These are phyloP conservation scores for Toxonevra muliebris DNA, from an alignment of 2,888 invertebrate species.

Conservation along the genomic window DNA sequence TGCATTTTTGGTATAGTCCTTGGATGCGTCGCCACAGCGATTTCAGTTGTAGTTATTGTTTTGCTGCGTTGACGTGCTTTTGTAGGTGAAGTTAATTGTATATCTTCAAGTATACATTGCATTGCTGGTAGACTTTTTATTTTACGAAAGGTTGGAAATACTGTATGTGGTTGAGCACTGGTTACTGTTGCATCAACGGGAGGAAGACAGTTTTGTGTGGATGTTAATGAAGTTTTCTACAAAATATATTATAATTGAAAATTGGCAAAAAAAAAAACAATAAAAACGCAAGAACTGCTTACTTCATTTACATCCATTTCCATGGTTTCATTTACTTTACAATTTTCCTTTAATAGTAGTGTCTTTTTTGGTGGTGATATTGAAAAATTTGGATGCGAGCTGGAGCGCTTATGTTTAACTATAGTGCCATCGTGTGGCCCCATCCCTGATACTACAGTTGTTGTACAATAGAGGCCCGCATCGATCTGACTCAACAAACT, in stretches of 20 bases:
- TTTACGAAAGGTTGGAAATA: slow-evolving; percentile 42
- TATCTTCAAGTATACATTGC: slow-evolving; percentile 24
- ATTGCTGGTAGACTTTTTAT: slow-evolving; percentile 46
- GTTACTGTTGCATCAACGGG: background rate
- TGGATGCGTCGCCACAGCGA: slow-evolving; percentile 2
- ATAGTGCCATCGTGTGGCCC: background rate
- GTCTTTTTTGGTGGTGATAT: slow-evolving; percentile 42
- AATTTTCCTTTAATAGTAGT: slow-evolving; percentile 7
- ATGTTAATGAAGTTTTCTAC: too few relatives aligned
- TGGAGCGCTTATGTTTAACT: slow-evolving; percentile 65
- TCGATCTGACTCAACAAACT: slow-evolving; percentile 72
- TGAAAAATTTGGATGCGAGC: slow-evolving; percentile 70
- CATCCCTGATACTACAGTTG: slow-evolving; percentile 5
- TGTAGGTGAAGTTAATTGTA: slow-evolving; percentile 13
- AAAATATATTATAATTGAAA: too few relatives aligned
- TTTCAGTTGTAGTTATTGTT: slow-evolving; percentile 48
- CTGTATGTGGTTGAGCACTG: slow-evolving; percentile 7
- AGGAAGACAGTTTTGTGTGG: background rate
- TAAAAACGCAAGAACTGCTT: too few relatives aligned
- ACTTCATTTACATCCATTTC: too few relatives aligned
- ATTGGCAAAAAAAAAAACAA: too few relatives aligned
- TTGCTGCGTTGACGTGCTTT: slow-evolving; percentile 43
- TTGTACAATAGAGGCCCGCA: slow-evolving; percentile 65
- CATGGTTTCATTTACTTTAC: too few relatives aligned
- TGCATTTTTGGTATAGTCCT: slow-evolving; percentile 4